Base-by-base conservation (phyloP, 2,113 vertebrate genomes). In the Aspidoscelis tigris region DNA sequence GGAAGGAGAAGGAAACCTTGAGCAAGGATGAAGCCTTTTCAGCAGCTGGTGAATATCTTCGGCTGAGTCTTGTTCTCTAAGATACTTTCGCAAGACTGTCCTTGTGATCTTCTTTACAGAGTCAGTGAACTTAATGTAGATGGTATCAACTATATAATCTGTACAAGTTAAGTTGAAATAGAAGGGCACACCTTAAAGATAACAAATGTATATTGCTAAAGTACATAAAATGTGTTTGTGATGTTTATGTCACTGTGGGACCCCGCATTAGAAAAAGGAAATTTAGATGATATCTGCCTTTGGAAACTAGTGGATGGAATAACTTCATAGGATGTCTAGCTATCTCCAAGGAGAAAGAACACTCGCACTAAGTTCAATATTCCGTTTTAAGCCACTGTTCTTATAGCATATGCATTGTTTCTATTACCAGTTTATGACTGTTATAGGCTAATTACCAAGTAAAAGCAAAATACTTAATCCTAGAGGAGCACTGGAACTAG, bases 331-430 rank as follows among this genome's bases (percentile, higher is more conserved):
- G 41, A 73, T 64, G 80, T 6, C 41, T 18, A 44, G 24, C 44
- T 55, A 33, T 74, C 80, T 82, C 80, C 80, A 82, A 82, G 70
- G 80, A 82, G 80, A 82, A 74, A 22, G 80, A 82, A 74, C 80
- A 82, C 41, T 82, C 39, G 16, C 24, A n/a, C 20, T 41, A 81
- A 71, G 21, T 71, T 66, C 47, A 71, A 55, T 64, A 75, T 84
- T 84, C 83, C 70, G 53, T 43, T 16, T 80, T n/a, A 80, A 61
- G 81, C 71, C n/a, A 47, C 26, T 76, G 24, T 79, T 88, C 76
- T 66, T 87, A 84, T 73, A 86, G 74, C 55, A 77, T 53, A 43
- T 82, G 20, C 75, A 71, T 72, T 53, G 53, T n/a, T 41, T 55
- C 22, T 61, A 61, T 61, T 33, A 61, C 58, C 58, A 61, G 58